Conservation (phyloP, 2,113 vertebrate species). For the Spheniscus mendiculus region DNA sequence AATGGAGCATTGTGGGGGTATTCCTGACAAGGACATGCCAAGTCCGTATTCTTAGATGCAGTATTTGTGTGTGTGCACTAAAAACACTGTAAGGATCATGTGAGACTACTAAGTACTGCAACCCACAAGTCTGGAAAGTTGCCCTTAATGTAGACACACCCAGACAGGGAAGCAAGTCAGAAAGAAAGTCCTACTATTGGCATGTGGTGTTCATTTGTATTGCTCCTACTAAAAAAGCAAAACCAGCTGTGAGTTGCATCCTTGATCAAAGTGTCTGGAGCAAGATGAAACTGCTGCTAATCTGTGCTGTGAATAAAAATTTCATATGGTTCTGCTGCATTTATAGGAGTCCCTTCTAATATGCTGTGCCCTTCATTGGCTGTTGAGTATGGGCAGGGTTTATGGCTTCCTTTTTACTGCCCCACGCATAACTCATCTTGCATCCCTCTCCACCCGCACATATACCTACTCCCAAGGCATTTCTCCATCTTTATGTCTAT, state of each 20-base stretch:
- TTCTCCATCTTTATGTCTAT: not conserved
- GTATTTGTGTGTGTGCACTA: not conserved
- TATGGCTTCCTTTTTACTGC: not conserved
- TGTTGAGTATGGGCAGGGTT: not conserved
- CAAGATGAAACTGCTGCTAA: constrained; percentile 6
- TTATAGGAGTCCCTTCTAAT: not conserved
- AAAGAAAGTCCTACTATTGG: not conserved
- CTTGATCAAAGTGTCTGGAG: constrained; percentile 2
- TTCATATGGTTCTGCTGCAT: not conserved
- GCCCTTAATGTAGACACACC: not conserved
- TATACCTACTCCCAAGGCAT: not conserved
- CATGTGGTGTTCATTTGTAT: not conserved
- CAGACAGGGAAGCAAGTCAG: not conserved
- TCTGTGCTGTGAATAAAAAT: not conserved
- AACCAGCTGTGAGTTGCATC: constrained; percentile 3
- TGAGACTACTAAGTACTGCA: not conserved
- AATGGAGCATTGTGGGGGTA: not conserved
- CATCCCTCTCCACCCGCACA: not conserved
- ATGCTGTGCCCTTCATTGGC: not conserved
- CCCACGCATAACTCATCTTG: not conserved
- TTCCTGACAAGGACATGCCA: not conserved
- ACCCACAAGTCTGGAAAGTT: not conserved
- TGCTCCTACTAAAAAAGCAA: not conserved
- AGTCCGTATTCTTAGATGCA: not conserved
- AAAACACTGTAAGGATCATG: not conserved